phyloP scores from a whole-genome alignment of 2,797 vertebrate species.

The Chelmon rostratus region DNA sequence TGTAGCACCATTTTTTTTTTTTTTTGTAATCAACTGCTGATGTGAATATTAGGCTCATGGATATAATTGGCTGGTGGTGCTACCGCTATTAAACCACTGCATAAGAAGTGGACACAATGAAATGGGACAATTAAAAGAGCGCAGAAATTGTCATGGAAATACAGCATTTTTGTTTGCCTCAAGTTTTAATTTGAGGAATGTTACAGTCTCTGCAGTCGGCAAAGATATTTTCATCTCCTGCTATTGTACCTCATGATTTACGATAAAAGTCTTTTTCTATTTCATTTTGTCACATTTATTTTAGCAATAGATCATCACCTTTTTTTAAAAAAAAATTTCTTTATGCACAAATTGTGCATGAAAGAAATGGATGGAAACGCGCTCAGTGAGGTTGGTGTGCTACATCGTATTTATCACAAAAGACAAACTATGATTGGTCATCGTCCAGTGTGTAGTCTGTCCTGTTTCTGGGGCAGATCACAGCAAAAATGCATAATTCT shows the following conservation, averaged over 20 bases:
- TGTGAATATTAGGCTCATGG: not conserved
- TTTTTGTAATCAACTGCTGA: no score
- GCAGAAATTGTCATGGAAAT: not conserved
- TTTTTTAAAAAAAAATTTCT: not conserved
- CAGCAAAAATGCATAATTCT: not conserved
- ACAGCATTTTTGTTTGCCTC: fast-evolving
- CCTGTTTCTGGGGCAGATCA: not conserved
- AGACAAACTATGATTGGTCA: not conserved
- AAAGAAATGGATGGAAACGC: not conserved
- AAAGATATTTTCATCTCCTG: not conserved
- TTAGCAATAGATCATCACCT: not conserved
- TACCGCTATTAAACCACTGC: not conserved
- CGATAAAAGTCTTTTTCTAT: not conserved
- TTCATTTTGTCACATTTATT: not conserved
- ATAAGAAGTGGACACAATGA: not conserved
- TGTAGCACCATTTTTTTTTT: not conserved
- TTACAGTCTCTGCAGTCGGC: not conserved
- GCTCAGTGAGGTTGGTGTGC: not conserved
- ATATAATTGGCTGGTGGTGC: not conserved
- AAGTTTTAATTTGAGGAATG: not conserved
- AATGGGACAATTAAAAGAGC: not conserved
- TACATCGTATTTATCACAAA: not conserved
- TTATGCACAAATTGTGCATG: not conserved
- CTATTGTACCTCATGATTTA: not conserved
- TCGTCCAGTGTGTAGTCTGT: not conserved